Conservation (phyloP, 2,113 vertebrate genomes). For the Parotia lawesii region DNA sequence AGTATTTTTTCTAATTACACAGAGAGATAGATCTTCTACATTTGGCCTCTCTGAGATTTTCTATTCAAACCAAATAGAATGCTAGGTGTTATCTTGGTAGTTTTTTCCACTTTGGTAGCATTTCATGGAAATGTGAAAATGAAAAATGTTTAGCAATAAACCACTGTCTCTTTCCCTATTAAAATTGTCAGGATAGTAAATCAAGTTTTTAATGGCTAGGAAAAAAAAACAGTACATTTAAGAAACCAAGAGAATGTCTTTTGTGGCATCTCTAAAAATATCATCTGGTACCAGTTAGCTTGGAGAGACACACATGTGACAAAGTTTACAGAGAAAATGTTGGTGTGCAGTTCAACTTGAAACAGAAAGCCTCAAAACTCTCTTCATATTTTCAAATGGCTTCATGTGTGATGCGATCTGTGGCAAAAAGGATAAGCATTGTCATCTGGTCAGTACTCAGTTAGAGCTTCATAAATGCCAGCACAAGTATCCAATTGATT, state of each 20-base stretch:
- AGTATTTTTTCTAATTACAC: not conserved
- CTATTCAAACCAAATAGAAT: not conserved
- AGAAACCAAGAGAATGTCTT: slow-evolving; percentile 17
- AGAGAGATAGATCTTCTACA: not conserved
- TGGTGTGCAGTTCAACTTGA: not conserved
- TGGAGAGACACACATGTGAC: not conserved
- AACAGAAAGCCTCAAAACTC: not conserved
- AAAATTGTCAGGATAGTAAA: slow-evolving; percentile 65
- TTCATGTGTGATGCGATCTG: not conserved
- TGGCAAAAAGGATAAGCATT: not conserved
- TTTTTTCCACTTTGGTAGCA: not conserved
- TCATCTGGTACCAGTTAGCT: slow-evolving; percentile 49
- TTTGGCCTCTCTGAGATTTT: not conserved
- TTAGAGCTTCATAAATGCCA: not conserved
- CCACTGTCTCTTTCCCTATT: slow-evolving; percentile 45
- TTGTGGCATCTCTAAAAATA: slow-evolving; percentile 10
- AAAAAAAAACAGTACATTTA: slow-evolving; percentile 26
- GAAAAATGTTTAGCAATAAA: slow-evolving; percentile 27
- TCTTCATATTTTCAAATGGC: not conserved
- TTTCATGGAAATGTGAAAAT: slow-evolving; percentile 52
- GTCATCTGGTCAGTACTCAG: not conserved
- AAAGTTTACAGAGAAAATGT: slow-evolving; percentile 13
- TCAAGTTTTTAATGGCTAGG: slow-evolving; percentile 42
- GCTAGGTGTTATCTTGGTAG: not conserved
- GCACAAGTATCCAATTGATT: not conserved